A percentile compares a stretch with the other conserved stretches of the same genome.
These are phyloP conservation scores for Muscina levida DNA, from an alignment of 2,888 invertebrate genomes.

Conservation along the genomic window DNA sequence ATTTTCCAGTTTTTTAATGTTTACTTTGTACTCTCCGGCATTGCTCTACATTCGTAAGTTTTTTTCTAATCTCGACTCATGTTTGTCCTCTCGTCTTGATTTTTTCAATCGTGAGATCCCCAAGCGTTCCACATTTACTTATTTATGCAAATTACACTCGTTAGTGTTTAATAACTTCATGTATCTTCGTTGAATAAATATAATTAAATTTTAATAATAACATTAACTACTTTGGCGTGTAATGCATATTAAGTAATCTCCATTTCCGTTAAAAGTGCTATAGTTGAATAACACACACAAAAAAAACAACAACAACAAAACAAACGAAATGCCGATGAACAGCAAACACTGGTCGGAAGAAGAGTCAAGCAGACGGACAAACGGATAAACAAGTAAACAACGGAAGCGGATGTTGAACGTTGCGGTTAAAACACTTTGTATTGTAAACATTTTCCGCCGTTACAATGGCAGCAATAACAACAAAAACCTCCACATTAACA, in stretches of 20 bases:
- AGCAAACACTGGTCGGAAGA: neutral
- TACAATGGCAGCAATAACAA: neutral
- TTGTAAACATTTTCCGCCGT: constrained; percentile 22
- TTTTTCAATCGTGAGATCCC: no score
- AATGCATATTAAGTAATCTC: constrained; percentile 21
- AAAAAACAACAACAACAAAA: neutral
- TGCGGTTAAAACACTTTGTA: constrained; percentile 65
- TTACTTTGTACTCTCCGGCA: no score
- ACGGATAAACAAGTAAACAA: constrained; percentile 33
- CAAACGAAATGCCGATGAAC: neutral
- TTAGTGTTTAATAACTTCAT: no score
- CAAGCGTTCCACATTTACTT: no score
- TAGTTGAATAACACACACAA: neutral
- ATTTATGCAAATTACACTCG: no score
- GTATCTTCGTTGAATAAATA: constrained; percentile 2
- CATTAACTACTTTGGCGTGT: constrained; percentile 18
- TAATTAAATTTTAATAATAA: constrained; percentile 28
- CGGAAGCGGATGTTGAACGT: constrained; percentile 66
- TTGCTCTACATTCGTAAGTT: no score
- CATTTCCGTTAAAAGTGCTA: constrained; percentile 13
- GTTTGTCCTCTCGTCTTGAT: no score
- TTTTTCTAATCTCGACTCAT: no score
- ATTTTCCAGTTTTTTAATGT: no score
- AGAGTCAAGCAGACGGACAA: neutral
- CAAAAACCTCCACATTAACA: neutral